These are phyloP conservation scores for Epinephelus coioides DNA, from an alignment of 2,797 vertebrate species.

Conservation along the genomic window DNA sequence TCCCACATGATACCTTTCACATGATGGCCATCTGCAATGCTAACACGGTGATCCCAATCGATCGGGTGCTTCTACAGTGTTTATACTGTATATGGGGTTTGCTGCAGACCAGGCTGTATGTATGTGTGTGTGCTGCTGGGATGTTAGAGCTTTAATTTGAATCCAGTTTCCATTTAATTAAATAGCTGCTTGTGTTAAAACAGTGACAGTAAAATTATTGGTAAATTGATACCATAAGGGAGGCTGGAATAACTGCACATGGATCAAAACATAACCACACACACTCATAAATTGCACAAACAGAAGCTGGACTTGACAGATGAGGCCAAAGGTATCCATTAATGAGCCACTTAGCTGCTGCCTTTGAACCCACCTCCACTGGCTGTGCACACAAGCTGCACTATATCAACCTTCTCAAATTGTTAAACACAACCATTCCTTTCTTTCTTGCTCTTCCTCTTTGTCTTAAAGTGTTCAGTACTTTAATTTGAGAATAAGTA, in stretches of 20 bases:
- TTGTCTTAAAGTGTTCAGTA: background rate
- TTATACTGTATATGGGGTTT: conserved; percentile 8
- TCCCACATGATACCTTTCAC: conserved; percentile 78
- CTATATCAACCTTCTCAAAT: conserved; percentile 36
- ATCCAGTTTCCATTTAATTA: conserved; percentile 16
- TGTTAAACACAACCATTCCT: conserved; percentile 21
- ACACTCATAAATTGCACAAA: conserved; percentile 8
- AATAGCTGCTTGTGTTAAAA: conserved; percentile 26
- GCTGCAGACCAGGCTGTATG: background rate
- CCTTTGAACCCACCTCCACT: conserved; percentile 48
- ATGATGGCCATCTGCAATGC: conserved; percentile 75
- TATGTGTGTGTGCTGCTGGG: conserved; percentile 7
- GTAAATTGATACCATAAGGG: conserved; percentile 13
- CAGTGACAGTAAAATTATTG: conserved; percentile 29
- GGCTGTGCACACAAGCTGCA: conserved; percentile 26
- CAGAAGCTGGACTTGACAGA: conserved; percentile 45
- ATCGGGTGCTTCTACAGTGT: conserved; percentile 49
- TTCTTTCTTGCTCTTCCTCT: conserved; percentile 41
- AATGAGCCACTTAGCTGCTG: conserved; percentile 67
- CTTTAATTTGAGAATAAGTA: background rate
- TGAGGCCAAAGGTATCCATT: conserved; percentile 60
- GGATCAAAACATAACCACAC: conserved; percentile 21
- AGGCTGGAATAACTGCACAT: conserved; percentile 25
- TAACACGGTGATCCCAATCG: conserved; percentile 74
- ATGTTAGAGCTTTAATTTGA: conserved; percentile 35